Base-by-base conservation (phyloP, 2,888 invertebrate species). In the Notodonta ziczac region DNA sequence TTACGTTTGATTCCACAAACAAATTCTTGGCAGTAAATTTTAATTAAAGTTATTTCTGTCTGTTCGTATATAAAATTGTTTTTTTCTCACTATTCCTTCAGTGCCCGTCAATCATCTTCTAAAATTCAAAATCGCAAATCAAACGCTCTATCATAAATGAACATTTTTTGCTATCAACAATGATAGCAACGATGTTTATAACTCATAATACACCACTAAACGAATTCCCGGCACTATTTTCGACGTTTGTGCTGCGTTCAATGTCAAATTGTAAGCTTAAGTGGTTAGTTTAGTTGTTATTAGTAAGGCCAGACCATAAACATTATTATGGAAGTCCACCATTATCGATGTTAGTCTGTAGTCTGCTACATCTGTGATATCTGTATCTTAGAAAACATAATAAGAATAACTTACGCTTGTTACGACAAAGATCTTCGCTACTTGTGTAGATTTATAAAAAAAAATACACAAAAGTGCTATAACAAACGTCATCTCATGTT, bases 41-140 rank as follows among this genome's bases (percentile, higher is more conserved):
- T 24, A 35, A 35, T 35, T 6, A 35, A 35, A 35, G 35, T 35
- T 35, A 35, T 35, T 35, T 35, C 35, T 7, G 35, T 35, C 35
- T 35, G 7, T 35, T 35, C 35, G 35, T 4, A 35, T 35, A 35
- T 35, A 35, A 35, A 35, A 35, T 35, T 2, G 8, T 12, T 10
- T 42, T 10, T 42, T 2, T 42, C 12, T 42, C 13, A 24, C 24
- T 2, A 24, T 46, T n/a, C 44, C 46, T 6, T n/a, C 7, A 46
- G 46, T 50, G 50, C 3, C 50, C 50, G 50, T 50, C 46, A 52
- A 52, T 52, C 52, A 52, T 32, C 46, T 46, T n/a, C n/a, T 46
- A 13, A n/a, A 46, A n/a, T n/a, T 12, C 44, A 0, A 42, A 7
- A 32, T 32, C 52, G 32, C 32, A 5, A 32, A 52, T 52, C 9